phyloP scores from a whole-genome alignment of 2,113 vertebrate genomes.

The Bufo gargarizans region DNA sequence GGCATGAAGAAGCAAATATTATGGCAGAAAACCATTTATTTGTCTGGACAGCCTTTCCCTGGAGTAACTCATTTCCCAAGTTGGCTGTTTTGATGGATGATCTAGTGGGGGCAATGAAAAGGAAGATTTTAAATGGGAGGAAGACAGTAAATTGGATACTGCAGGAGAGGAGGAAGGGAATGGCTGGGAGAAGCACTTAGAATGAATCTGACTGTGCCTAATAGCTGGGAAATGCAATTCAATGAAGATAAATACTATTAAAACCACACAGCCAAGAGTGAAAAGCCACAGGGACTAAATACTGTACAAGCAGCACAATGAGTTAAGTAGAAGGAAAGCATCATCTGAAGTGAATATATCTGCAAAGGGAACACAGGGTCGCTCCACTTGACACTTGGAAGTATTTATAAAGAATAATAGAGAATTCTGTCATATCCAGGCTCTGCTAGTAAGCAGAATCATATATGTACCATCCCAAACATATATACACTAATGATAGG shows the following conservation, averaged over 20 bases:
- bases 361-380: constrained; percentile 18
- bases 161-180: constrained; percentile 21
- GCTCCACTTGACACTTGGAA: constrained; percentile 37
- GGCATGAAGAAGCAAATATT: constrained; percentile 45
- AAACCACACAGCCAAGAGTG: constrained; percentile 43
- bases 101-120: constrained; percentile 38
- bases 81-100: constrained; percentile 48
- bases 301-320: constrained; percentile 41
- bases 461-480: background rate
- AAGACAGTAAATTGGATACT: constrained; percentile 48
- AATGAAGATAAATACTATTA: constrained; percentile 55
- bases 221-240: constrained; percentile 54
- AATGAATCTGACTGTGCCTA: constrained; percentile 51
- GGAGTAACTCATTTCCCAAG: constrained; percentile 30
- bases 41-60: constrained; percentile 34
- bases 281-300: constrained; percentile 40
- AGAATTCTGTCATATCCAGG: background rate
- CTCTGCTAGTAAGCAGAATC: background rate
- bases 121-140: constrained; percentile 50
- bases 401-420: constrained; percentile 16
- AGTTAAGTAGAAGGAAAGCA: constrained; percentile 45
- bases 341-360: constrained; percentile 15
- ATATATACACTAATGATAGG: background rate
- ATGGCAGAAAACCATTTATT: constrained; percentile 25
- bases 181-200: constrained; percentile 49